phyloP scores from a whole-genome alignment of 2,113 vertebrate genomes.

The Brachyistius frenatus region DNA sequence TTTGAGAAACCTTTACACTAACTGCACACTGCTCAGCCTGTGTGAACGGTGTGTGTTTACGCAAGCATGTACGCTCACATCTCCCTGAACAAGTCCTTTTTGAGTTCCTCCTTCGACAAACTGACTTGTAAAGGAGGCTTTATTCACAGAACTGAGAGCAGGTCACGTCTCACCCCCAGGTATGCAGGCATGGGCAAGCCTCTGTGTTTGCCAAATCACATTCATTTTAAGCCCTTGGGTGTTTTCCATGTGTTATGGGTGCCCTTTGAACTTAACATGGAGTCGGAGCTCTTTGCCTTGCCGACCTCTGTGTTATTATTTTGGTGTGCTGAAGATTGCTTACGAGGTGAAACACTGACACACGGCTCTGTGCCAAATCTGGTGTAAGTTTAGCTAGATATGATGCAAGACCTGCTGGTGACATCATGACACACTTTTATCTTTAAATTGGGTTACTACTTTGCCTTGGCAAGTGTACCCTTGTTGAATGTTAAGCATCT shows the following conservation, averaged over 20 bases:
- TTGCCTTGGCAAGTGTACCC: conserved; percentile 13
- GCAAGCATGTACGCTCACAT: conserved; percentile 47
- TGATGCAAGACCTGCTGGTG: conserved; percentile 33
- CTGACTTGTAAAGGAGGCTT: conserved; percentile 61
- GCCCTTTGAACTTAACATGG: conserved; percentile 6
- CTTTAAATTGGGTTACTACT: conserved; percentile 47
- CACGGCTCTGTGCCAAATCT: conserved; percentile 13
- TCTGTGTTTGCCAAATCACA: conserved; percentile 42
- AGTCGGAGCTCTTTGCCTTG: not conserved
- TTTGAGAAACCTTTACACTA: conserved; percentile 65
- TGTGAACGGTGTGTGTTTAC: conserved; percentile 61
- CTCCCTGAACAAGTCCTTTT: conserved; percentile 38
- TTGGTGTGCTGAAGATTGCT: not conserved
- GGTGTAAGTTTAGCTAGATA: conserved; percentile 26
- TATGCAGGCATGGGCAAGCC: conserved; percentile 59
- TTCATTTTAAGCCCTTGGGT: conserved; percentile 28
- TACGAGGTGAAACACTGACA: not conserved
- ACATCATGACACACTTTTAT: conserved; percentile 51
- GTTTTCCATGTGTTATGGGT: conserved; percentile 28
- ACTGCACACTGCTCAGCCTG: conserved; percentile 61
- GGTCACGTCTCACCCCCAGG: conserved; percentile 53
- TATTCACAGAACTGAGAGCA: conserved; percentile 53
- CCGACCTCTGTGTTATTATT: not conserved
- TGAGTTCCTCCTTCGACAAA: conserved; percentile 76
- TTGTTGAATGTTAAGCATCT: conserved; percentile 35